These are phyloP conservation scores for Lepidothrix coronata DNA, from an alignment of 2,113 vertebrate species.

Conservation along the genomic window DNA sequence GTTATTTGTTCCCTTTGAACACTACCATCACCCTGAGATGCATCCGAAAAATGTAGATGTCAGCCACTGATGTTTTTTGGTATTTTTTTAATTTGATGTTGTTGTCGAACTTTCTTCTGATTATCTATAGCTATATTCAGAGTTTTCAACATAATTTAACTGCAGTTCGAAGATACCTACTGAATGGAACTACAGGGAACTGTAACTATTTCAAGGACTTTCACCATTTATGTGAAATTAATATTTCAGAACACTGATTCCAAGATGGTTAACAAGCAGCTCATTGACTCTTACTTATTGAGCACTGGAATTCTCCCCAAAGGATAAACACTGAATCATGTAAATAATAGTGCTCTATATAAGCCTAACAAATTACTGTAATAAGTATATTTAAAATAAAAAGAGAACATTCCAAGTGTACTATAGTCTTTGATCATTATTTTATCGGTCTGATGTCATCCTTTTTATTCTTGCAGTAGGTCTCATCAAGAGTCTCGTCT, in stretches of 20 bases:
- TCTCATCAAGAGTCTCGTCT: neutral
- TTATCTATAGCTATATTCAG: conserved; percentile 51
- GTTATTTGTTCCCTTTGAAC: neutral
- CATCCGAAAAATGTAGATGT: conserved; percentile 27
- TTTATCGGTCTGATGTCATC: conserved; percentile 20
- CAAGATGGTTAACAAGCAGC: conserved; percentile 45
- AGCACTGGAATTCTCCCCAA: conserved; percentile 64
- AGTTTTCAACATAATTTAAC: conserved; percentile 35
- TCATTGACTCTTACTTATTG: conserved; percentile 63
- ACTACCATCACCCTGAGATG: neutral
- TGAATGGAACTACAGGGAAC: conserved; percentile 55
- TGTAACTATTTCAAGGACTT: conserved; percentile 59
- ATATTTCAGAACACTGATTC: conserved; percentile 44
- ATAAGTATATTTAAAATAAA: conserved; percentile 82
- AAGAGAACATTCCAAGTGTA: conserved; percentile 66
- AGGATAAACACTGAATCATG: conserved; percentile 66
- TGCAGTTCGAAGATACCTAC: conserved; percentile 10
- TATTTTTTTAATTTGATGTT: conserved; percentile 35
- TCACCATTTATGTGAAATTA: conserved; percentile 37
- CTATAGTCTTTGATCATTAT: conserved; percentile 33
- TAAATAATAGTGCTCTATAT: conserved; percentile 75
- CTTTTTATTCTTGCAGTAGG: neutral
- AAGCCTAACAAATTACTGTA: conserved; percentile 74
- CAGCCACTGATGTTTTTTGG: conserved; percentile 29
- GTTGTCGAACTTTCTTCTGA: conserved; percentile 33